These are phyloP conservation scores for Vanessa atalanta DNA, from an alignment of 1,140 invertebrate genomes.

Conservation along the genomic window DNA sequence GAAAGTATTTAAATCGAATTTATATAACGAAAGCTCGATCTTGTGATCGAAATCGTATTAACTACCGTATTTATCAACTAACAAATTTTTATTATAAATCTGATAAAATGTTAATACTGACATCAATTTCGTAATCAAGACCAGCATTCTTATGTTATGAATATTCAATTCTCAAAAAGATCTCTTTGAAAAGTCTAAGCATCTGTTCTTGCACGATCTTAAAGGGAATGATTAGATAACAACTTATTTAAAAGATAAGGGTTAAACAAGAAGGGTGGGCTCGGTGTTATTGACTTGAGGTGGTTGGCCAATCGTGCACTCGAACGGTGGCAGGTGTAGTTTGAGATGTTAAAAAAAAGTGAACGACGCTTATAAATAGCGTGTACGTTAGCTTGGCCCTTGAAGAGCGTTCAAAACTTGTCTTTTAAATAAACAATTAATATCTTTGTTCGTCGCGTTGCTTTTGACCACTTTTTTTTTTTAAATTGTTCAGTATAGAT, in stretches of 20 bases:
- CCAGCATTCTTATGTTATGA: neutral
- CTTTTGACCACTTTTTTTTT: neutral
- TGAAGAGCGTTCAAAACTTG: slow-evolving; percentile 30
- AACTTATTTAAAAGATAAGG: slow-evolving; percentile 40
- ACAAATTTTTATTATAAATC: no score
- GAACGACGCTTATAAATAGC: slow-evolving; percentile 61
- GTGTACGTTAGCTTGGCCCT: slow-evolving; percentile 37
- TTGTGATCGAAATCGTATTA: no score
- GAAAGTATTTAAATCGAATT: no score
- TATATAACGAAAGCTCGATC: no score
- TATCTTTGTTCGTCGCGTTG: neutral
- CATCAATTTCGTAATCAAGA: no score
- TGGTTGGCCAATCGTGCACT: slow-evolving; percentile 48
- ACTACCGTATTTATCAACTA: no score
- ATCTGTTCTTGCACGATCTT: slow-evolving; percentile 31
- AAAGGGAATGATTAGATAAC: slow-evolving; percentile 44
- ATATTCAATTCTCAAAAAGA: neutral
- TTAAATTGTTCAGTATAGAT: neutral
- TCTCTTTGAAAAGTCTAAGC: neutral
- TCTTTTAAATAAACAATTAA: slow-evolving; percentile 36
- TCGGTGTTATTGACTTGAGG: slow-evolving; percentile 52
- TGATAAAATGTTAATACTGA: no score
- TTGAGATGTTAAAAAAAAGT: slow-evolving; percentile 44
- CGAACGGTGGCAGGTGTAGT: slow-evolving; percentile 49
- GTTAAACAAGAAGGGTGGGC: slow-evolving; percentile 53